Percentiles rank a stretch among this genome's conserved stretches.
These are phyloP conservation scores for Pinctada fucata DNA, from an alignment of 2,888 invertebrate species.

Conservation along the genomic window DNA sequence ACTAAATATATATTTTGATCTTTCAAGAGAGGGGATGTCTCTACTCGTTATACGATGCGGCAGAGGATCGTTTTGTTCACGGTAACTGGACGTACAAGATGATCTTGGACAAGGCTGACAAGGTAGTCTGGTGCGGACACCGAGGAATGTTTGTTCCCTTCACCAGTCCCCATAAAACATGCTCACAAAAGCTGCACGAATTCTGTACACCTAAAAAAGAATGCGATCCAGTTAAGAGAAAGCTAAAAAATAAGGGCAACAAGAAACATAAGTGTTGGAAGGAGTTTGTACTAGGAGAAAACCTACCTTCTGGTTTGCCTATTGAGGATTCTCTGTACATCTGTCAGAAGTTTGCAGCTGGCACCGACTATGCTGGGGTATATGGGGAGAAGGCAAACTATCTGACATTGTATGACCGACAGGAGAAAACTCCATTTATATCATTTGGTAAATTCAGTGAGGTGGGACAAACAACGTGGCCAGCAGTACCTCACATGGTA, in stretches of 20 bases:
- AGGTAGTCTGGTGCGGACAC: constrained; percentile 53
- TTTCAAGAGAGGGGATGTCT: constrained; percentile 52
- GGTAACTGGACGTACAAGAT: constrained; percentile 52
- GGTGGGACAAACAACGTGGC: constrained; percentile 63
- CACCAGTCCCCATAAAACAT: constrained; percentile 50
- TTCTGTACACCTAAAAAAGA: constrained; percentile 55
- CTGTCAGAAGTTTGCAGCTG: constrained; percentile 63
- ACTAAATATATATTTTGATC: no score
- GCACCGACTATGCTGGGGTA: constrained; percentile 52
- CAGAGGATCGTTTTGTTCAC: constrained; percentile 53
- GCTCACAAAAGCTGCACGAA: constrained; percentile 46
- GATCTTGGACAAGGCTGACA: constrained; percentile 49
- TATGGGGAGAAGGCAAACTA: constrained; percentile 59
- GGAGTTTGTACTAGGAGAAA: constrained; percentile 59
- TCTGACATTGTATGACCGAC: constrained; percentile 63
- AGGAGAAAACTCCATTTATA: constrained; percentile 53
- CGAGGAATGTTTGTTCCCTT: constrained; percentile 52
- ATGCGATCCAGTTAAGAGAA: constrained; percentile 52
- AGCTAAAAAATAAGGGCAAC: constrained; percentile 51
- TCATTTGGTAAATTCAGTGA: constrained; percentile 59
- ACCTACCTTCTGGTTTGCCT: constrained; percentile 60
- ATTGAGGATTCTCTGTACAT: constrained; percentile 60
- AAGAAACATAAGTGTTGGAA: constrained; percentile 66
- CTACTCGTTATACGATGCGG: constrained; percentile 63
- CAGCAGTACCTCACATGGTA: constrained; percentile 60